Evolutionary conservation across 2,113 vertebrate species (phyloP).

Genomic region (Hemiscyllium ocellatum): DNA sequence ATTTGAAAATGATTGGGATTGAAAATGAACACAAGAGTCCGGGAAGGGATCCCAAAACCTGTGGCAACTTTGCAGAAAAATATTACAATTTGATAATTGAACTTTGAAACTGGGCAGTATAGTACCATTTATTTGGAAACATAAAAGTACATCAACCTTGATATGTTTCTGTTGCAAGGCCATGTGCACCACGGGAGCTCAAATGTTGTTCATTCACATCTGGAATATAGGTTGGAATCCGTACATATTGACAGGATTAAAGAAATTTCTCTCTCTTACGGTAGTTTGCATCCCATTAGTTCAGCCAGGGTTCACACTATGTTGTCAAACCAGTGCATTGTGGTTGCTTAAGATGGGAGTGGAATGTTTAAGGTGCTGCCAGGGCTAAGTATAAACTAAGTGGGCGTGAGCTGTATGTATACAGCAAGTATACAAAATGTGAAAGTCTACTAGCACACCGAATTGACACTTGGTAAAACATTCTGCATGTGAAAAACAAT

Average conservation of each 20-base stretch:
- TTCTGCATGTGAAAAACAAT: neutral
- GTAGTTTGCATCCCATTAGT: neutral
- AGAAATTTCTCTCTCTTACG: neutral
- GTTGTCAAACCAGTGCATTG: neutral
- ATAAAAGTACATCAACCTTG: neutral
- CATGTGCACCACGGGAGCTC: neutral
- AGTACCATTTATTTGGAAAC: neutral
- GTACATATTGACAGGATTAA: neutral
- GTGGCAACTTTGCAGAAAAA: neutral
- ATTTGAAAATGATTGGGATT: too few species aligned
- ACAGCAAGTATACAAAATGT: neutral
- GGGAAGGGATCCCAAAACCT: neutral
- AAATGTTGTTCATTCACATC: neutral
- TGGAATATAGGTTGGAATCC: neutral
- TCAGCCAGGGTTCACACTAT: neutral
- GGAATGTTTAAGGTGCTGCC: neutral
- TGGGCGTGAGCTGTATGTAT: neutral
- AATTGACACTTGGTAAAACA: neutral
- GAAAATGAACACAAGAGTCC: neutral
- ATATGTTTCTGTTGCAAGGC: neutral
- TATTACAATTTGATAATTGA: neutral
- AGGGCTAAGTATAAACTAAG: neutral
- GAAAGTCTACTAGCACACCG: neutral
- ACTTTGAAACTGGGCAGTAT: neutral
- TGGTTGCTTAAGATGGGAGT: neutral